Base-by-base conservation (phyloP, 2,113 vertebrate genomes). In the Catharus minimus region DNA sequence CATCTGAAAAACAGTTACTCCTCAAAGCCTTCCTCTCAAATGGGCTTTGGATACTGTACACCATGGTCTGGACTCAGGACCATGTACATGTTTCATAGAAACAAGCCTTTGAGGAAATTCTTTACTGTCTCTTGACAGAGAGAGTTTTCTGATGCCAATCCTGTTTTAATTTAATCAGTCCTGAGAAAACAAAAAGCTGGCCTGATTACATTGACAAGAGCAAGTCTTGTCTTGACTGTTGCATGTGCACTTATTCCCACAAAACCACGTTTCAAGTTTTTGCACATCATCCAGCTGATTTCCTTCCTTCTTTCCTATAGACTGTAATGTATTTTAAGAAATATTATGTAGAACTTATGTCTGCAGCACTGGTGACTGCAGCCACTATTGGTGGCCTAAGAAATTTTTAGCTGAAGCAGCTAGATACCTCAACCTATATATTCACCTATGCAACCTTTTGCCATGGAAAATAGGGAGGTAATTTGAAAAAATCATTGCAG, bases 401-500 rank as follows among this genome's bases (percentile, higher is more conserved):
- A 77, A 78, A 53, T 39, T 10, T 36, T 3, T 28, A 36, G 8
- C 3, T 27, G 21, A 56, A 73, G 44, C 9, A 73, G 60, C 11
- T 1, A 36, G 15, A 47, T 71, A 20, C 26, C 32, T 58, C 53
- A 53, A 10, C 5, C 14, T 39, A 14, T 75, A 30, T 5, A 17
- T 0, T 5, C 8, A 39, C 18, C 11, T 36, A 1, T 1, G 4
- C 3, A 7, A 19, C 7, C 21, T 86, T 38, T 41, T 72, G 24
- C 24, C 13, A 13, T 15, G 39, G 23, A 53, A 13, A 8, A 28
- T 10, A 7, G 23, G 19, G n/a, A 61, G 20, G 13, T 47, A 5
- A 24, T 41, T 55, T 9, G 11, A 41, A 23, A 39, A 44, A 55
- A 9, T 2, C 4, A 20, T 24, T 44, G 15, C 4, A 39, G 5